Evolutionary conservation across 2,113 vertebrate species (phyloP).

Genomic region (Xiphophorus couchianus): DNA sequence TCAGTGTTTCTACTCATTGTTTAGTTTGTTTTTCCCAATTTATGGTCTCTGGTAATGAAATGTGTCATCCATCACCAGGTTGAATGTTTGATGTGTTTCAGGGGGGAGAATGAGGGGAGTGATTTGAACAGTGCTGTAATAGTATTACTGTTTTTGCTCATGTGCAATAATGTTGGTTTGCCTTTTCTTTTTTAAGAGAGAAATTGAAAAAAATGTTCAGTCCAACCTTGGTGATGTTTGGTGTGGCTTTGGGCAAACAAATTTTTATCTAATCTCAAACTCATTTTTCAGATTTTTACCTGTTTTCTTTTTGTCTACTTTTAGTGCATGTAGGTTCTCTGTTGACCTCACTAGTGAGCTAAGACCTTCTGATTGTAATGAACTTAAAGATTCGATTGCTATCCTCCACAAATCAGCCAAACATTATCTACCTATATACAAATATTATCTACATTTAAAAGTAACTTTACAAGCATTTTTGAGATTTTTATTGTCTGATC

Average conservation of each 20-base stretch:
- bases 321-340: constrained; percentile 74
- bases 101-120: constrained; percentile 1
- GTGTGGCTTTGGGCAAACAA: constrained; percentile 46
- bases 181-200: constrained; percentile 68
- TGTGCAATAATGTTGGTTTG: constrained; percentile 82
- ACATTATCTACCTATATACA: constrained; percentile 74
- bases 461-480: constrained; percentile 21
- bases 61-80: constrained; percentile 43
- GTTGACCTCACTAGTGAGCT: constrained; percentile 75
- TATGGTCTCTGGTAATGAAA: constrained; percentile 41
- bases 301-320: constrained; percentile 10
- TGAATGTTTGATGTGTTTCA: constrained; percentile 66
- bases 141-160: constrained; percentile 78
- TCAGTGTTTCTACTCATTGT: too few relatives aligned
- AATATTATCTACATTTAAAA: constrained; percentile 75
- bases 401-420: constrained; percentile 70
- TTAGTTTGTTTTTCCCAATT: constrained; percentile 1
- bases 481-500: constrained; percentile 42
- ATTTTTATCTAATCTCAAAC: constrained; percentile 60
- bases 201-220: constrained; percentile 37
- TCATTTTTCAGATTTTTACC: constrained; percentile 27
- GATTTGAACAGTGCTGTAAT: constrained; percentile 59
- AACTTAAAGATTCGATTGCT: constrained; percentile 63
- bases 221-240: constrained; percentile 32
- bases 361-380: constrained; percentile 80